Percentiles rank a stretch among this genome's conserved stretches.
These are phyloP conservation scores for Clanis bilineata DNA, from an alignment of 2,888 invertebrate genomes.

Conservation along the genomic window DNA sequence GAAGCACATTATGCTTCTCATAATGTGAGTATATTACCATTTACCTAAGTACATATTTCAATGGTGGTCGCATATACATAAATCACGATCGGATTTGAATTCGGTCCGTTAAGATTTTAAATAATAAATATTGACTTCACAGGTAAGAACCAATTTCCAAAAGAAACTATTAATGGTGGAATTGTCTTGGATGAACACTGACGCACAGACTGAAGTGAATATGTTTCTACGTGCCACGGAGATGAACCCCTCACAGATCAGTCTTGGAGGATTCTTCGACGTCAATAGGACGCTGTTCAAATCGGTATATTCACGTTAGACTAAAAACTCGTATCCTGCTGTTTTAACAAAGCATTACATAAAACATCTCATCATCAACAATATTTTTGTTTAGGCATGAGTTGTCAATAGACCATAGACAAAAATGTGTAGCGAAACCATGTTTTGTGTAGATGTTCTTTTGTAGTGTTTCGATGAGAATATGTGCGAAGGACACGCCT, in stretches of 20 bases:
- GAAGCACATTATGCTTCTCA: constrained; percentile 88
- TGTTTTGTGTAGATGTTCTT: too few relatives aligned
- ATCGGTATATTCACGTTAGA: constrained; percentile 73
- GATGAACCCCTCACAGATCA: constrained; percentile 89
- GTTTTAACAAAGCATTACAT: too few relatives aligned
- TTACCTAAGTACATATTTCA: background rate
- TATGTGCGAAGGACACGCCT: too few relatives aligned
- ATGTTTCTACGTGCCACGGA: constrained; percentile 89
- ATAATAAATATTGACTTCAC: background rate
- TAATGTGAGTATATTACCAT: constrained; percentile 75
- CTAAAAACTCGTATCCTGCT: background rate
- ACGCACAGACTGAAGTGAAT: constrained; percentile 88
- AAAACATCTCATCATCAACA: too few relatives aligned
- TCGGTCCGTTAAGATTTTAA: too few relatives aligned
- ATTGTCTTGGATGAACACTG: constrained; percentile 88
- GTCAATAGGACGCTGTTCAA: constrained; percentile 88
- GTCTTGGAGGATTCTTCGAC: constrained; percentile 87
- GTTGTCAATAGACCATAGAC: too few relatives aligned
- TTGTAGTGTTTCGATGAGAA: too few relatives aligned
- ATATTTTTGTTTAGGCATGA: too few relatives aligned
- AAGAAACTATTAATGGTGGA: constrained; percentile 88
- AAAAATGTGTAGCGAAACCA: too few relatives aligned
- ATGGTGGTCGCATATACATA: background rate
- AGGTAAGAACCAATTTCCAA: constrained; percentile 87
- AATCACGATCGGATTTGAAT: too few relatives aligned